Evolutionary conservation across 2,797 vertebrate genomes (phyloP), one percentile per base, ranked within the genome.

Genomic region (Argentina silus): DNA sequence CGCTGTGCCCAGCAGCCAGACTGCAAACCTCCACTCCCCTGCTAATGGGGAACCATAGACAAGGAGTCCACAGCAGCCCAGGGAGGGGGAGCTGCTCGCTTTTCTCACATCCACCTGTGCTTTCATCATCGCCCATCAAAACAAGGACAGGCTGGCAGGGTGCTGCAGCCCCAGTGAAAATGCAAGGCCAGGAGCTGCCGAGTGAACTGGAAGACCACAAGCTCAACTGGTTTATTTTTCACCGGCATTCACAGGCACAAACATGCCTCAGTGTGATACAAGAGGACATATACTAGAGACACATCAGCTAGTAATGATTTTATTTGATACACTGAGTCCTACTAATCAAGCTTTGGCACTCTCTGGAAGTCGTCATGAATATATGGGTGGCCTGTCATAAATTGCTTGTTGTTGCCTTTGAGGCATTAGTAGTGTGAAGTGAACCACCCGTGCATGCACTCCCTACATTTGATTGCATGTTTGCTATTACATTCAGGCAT

Each of bases 401-500:
- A 88, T 70, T 81, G 85, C 74, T 73, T 77, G 75, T 76, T 81
- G 85, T 81, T 87, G 80, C 86, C 88, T 85, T 66, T 71, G 80
- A 88, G 85, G 86, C 85, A 86, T 86, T 86, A 87, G 79, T 83
- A 84, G 88, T 88, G 90, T 83, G 87, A 90, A 90, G 89, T 81
- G 82, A 90, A 81, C 83, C 91, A 88, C 90, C 86, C 89, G 68
- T 74, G 87, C 82, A 83, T 83, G 82, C 78, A 60, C 85, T 88
- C 86, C 47, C 89, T 87, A 90, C 89, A 88, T 90, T 88, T 91
- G 90, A 93, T 92, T 86, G 90, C 89, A 85, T 89, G 90, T 91
- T 91, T 90, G 86, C 88, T 85, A 89, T 89, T 88, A 86, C 80
- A 83, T 75, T 73, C 81, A 80, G 83, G 88, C 88, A 81, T 83